These are phyloP conservation scores for Teinopalpus imperialis DNA, from an alignment of 2,888 invertebrate genomes.

Conservation along the genomic window DNA sequence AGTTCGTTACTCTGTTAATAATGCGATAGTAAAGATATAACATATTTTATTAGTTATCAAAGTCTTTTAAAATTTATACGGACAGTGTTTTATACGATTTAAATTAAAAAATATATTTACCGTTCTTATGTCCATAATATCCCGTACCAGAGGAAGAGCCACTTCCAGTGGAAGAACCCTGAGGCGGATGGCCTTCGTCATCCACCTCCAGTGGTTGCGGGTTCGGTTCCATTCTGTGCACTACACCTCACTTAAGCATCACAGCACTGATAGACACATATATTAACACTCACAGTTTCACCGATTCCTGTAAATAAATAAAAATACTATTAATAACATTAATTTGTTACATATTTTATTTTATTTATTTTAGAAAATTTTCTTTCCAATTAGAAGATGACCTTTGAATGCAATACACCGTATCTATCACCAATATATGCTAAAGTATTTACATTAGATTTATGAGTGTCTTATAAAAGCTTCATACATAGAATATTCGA, in stretches of 20 bases:
- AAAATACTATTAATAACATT: not conserved
- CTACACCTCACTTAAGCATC: slow-evolving; percentile 33
- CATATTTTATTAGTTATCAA: too few relatives aligned
- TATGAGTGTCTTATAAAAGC: too few relatives aligned
- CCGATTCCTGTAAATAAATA: slow-evolving; percentile 15
- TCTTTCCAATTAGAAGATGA: too few relatives aligned
- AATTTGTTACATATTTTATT: too few relatives aligned
- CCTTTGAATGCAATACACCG: too few relatives aligned
- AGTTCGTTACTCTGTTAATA: too few relatives aligned
- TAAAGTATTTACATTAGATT: too few relatives aligned
- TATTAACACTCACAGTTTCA: slow-evolving; percentile 7
- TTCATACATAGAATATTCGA: too few relatives aligned
- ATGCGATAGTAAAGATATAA: too few relatives aligned
- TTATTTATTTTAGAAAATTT: too few relatives aligned
- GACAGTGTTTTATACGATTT: not conserved
- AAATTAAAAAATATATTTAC: slow-evolving; percentile 42
- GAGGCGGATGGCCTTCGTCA: slow-evolving; percentile 63
- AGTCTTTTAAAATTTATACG: too few relatives aligned
- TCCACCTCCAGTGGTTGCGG: slow-evolving; percentile 62
- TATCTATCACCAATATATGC: too few relatives aligned
- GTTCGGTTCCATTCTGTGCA: slow-evolving; percentile 55
- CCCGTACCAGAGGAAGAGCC: slow-evolving; percentile 72
- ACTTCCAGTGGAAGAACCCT: slow-evolving; percentile 72
- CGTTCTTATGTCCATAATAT: slow-evolving; percentile 72
- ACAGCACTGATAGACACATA: slow-evolving; percentile 29